These are phyloP conservation scores for Zaprionus camerounensis DNA, from an alignment of 1,140 invertebrate species.

Conservation along the genomic window DNA sequence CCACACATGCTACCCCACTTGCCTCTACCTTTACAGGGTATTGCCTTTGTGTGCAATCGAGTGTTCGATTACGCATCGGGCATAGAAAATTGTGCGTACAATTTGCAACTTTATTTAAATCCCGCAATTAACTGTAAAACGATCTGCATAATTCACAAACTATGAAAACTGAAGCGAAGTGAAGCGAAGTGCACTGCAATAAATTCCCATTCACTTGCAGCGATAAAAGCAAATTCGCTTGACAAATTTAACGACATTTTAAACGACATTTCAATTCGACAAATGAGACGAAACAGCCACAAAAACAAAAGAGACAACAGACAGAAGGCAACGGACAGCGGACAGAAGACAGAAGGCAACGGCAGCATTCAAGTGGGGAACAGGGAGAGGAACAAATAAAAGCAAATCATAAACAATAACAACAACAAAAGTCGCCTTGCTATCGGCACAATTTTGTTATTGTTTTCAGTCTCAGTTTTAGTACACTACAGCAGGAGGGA, in stretches of 20 bases:
- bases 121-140: conserved; percentile 63
- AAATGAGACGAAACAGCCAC: conserved; percentile 2
- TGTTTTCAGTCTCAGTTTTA: not conserved
- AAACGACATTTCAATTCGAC: conserved; percentile 13
- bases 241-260: conserved; percentile 6
- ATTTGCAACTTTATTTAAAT: conserved; percentile 58
- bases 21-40: conserved; percentile 2
- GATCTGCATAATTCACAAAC: conserved; percentile 50
- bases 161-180: conserved; percentile 24
- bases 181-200: conserved; percentile 20
- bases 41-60: conserved; percentile 17
- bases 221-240: conserved; percentile 11
- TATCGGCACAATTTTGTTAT: conserved; percentile 41
- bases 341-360: not conserved
- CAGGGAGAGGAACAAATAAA: conserved; percentile 1
- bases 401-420: conserved; percentile 24
- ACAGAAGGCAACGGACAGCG: not conserved
- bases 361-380: not conserved
- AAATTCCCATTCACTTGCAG: conserved; percentile 7
- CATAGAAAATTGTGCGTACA: conserved; percentile 52
- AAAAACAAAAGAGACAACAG: not conserved
- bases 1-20: not conserved
- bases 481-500: not conserved
- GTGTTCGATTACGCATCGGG: conserved; percentile 19
- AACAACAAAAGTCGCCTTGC: conserved; percentile 10